These are phyloP conservation scores for Egretta garzetta DNA, from an alignment of 2,113 vertebrate genomes.

Conservation along the genomic window DNA sequence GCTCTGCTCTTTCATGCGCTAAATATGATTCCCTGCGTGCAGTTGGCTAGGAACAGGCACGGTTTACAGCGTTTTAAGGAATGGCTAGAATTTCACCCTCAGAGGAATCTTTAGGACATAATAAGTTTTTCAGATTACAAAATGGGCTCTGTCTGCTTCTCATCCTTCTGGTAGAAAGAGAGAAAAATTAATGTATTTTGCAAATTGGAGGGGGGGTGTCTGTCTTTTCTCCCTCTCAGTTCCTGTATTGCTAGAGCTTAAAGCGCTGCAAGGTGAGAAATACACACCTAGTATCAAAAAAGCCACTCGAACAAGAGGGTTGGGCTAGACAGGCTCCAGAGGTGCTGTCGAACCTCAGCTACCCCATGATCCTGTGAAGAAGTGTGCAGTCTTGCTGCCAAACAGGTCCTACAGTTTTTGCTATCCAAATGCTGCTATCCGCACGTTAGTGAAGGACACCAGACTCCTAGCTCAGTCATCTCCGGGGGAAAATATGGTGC, in stretches of 20 bases:
- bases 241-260: neutral
- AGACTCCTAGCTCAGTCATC: neutral
- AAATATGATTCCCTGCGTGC: neutral
- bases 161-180: constrained; percentile 4
- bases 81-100: neutral
- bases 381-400: neutral
- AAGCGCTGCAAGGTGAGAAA: neutral
- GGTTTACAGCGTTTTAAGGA: neutral
- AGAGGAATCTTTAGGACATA: constrained; percentile 21
- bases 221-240: neutral
- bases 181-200: constrained; percentile 11
- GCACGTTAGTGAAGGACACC: neutral
- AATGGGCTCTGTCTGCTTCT: constrained; percentile 8
- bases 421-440: neutral
- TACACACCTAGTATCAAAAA: neutral
- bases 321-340: neutral
- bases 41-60: neutral
- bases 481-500: neutral
- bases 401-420: neutral
- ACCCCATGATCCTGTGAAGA: neutral
- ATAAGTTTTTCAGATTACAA: constrained; percentile 34
- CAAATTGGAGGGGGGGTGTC: neutral
- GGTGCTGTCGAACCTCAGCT: neutral
- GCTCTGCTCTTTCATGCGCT: neutral
- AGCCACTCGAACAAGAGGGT: neutral